Evolutionary conservation across 92 coral and sea anemone species (phyloP).

Genomic region (Epizoanthus stellaris): DNA sequence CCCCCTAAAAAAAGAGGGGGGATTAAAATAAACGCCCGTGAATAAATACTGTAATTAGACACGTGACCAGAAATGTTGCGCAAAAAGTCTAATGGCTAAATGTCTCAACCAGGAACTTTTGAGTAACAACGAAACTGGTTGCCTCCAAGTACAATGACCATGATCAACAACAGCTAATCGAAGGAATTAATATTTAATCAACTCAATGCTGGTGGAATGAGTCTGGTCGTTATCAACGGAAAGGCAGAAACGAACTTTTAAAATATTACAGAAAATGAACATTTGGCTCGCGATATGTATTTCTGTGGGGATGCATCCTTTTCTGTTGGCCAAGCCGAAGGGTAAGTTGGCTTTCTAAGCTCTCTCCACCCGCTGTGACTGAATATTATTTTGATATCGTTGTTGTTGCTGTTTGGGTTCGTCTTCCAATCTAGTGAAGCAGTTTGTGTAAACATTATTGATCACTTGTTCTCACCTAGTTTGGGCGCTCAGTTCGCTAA

Average conservation of each 20-base stretch:
- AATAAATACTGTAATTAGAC: too few relatives aligned
- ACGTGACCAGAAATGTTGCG: too few relatives aligned
- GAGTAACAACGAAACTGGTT: too few relatives aligned
- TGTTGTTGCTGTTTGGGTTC: background rate
- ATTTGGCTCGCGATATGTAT: background rate
- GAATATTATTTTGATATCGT: too few relatives aligned
- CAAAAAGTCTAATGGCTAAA: too few relatives aligned
- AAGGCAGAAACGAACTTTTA: background rate
- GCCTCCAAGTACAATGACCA: background rate
- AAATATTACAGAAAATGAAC: background rate
- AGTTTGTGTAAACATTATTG: slow-evolving; percentile 1
- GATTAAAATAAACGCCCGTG: too few relatives aligned
- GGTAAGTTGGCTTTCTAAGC: background rate
- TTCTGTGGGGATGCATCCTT: background rate
- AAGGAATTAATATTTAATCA: background rate
- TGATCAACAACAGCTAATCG: background rate
- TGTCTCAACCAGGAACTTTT: too few relatives aligned
- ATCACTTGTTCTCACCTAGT: slow-evolving; percentile 5
- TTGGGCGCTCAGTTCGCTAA: background rate
- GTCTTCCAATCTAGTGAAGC: slow-evolving; percentile 2
- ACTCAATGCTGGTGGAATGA: background rate
- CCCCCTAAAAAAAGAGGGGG: too few relatives aligned
- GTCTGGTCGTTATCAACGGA: background rate
- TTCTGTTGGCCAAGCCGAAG: background rate
- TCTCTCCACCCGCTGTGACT: too few relatives aligned